Evolutionary conservation across 2,797 vertebrate genomes (phyloP), one percentile per base, ranked within the genome.

Genomic region (Paratrypauchen microcephalus): DNA sequence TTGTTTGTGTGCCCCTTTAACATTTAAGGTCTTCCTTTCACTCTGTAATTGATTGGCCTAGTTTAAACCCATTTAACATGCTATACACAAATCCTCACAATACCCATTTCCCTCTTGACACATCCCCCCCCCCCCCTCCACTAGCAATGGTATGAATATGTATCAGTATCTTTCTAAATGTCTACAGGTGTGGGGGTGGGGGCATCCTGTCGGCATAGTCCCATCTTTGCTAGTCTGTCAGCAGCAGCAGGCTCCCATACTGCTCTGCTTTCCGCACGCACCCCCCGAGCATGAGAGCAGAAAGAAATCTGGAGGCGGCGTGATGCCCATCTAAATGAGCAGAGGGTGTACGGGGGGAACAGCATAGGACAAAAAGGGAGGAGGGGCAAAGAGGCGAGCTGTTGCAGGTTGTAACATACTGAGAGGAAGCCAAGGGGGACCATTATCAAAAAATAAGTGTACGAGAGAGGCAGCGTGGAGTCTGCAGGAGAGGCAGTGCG

Each of bases 271-370:
- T 87, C 73, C 57, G 65, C 75, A 74, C 72, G 77, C 84, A 80
- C 82, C 82, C 78, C 82, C 80, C 90, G 88, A 78, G 90, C 90
- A 92, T 86, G 84, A 1, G 68, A 90, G 84, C 88, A 86, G 86
- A 90, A 86, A 77, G 75, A 72, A 86, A 83, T 79, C 85, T 87
- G 79, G 73, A 72, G 72, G 81, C 86, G 76, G 86, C 87, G 85
- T 91, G 90, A 90, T 80, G 82, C 83, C 77, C 88, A 91, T 91
- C 78, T 88, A 85, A 90, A 90, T 88, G 87, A 91, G 69, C 6
- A 1, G 13, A 47, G 73, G 73, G 65, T 66, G 47, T 36, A 47
- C 30, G 73, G 78, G 59, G 55, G 72, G 55, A 50, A 55, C 62
- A 65, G 71, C 70, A 80, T 70, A 72, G 71, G 78, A 80, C 70